Evolutionary conservation across 2,888 invertebrate genomes (phyloP).

Genomic region (Dyspetes luteomarginatus): DNA sequence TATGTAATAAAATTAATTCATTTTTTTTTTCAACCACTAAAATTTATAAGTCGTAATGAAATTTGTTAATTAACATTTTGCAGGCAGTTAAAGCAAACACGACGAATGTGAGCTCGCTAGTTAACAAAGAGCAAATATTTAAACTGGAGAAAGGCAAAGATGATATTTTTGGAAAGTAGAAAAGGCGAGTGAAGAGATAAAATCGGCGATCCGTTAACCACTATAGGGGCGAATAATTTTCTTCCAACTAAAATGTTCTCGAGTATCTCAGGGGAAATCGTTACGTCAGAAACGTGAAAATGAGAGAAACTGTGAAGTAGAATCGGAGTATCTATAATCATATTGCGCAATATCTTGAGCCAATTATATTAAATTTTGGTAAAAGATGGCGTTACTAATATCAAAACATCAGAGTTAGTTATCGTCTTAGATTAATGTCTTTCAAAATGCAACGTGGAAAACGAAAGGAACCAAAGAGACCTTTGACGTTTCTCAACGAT

Average conservation of each 20-base stretch:
- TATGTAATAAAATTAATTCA: no score
- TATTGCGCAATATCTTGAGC: constrained; percentile 7
- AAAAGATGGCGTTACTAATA: background rate
- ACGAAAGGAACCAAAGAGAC: background rate
- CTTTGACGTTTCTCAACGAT: background rate
- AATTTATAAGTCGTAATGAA: no score
- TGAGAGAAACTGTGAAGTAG: background rate
- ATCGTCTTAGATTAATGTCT: background rate
- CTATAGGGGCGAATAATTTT: background rate
- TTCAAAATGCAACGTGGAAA: background rate
- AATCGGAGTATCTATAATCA: constrained; percentile 12
- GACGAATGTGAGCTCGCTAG: no score
- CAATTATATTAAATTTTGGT: constrained; percentile 24
- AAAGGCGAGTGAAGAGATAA: background rate
- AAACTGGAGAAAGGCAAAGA: background rate
- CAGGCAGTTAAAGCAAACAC: no score
- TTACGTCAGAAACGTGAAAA: background rate
- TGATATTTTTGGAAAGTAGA: background rate
- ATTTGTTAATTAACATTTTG: no score
- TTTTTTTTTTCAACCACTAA: no score
- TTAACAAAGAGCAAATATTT: background rate
- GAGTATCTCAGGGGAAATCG: constrained; percentile 13
- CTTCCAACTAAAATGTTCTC: constrained; percentile 1
- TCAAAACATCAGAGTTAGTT: background rate
- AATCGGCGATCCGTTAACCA: background rate